Percentiles rank a stretch among this genome's conserved stretches.
These are phyloP conservation scores for Clupea harengus DNA, from an alignment of 2,113 vertebrate genomes.

Conservation along the genomic window DNA sequence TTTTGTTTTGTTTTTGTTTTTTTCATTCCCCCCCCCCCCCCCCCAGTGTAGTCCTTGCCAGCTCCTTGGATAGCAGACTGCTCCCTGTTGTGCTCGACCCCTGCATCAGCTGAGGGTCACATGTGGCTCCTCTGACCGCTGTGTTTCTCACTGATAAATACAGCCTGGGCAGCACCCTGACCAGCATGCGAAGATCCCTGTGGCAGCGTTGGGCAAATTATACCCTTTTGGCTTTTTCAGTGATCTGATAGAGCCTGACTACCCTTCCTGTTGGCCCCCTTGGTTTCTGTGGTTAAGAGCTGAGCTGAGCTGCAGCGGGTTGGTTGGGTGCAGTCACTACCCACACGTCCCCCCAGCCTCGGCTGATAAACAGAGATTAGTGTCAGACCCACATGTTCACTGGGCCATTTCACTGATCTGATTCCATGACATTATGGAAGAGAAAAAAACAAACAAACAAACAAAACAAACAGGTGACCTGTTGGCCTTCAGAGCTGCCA, in stretches of 20 bases:
- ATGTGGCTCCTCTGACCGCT: neutral
- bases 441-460: constrained; percentile 47
- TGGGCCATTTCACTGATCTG: constrained; percentile 35
- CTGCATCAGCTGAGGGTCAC: neutral
- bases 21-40: neutral
- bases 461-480: constrained; percentile 20
- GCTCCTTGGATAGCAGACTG: neutral
- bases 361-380: constrained; percentile 44
- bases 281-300: neutral
- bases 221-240: neutral
- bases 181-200: neutral
- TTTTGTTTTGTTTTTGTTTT: neutral
- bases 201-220: neutral
- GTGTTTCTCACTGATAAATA: neutral
- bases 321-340: constrained; percentile 37
- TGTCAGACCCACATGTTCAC: constrained; percentile 37
- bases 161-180: neutral
- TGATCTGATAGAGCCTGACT: no score
- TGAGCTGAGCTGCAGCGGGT: constrained; percentile 15
- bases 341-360: constrained; percentile 20
- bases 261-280: neutral
- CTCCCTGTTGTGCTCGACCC: neutral
- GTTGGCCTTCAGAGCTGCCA: neutral
- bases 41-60: neutral
- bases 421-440: constrained; percentile 33